A percentile compares a stretch with the other conserved stretches of the same genome.
Evolutionary conservation across 2,797 vertebrate species (phyloP).

Genomic region (Momotus momota): DNA sequence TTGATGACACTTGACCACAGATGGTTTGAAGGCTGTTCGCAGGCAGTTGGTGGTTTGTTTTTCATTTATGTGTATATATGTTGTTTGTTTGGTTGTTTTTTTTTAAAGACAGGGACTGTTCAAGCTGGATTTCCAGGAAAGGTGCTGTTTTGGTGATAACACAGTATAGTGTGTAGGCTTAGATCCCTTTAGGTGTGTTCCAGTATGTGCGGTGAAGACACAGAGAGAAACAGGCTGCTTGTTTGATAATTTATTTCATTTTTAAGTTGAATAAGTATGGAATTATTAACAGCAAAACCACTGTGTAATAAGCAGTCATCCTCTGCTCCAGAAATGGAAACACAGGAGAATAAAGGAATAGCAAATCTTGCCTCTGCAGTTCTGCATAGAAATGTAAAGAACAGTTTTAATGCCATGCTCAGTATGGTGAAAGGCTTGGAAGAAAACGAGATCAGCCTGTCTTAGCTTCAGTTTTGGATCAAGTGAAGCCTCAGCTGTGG

Average conservation of each 20-base stretch:
- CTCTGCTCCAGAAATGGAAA: background rate
- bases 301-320: background rate
- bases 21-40: conserved; percentile 43
- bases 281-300: background rate
- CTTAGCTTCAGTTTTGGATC: background rate
- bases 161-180: background rate
- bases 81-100: background rate
- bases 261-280: background rate
- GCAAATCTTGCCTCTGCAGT: background rate
- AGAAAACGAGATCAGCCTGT: background rate
- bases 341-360: background rate
- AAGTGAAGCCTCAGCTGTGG: background rate
- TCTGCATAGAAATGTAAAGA: background rate
- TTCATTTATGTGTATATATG: background rate
- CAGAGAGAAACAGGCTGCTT: background rate
- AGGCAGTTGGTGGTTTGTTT: background rate
- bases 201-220: background rate
- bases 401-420: background rate
- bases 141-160: background rate
- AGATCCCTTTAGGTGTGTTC: background rate
- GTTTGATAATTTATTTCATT: background rate
- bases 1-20: conserved; percentile 36
- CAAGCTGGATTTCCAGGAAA: background rate
- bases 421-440: background rate
- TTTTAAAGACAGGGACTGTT: background rate